Conservation (phyloP, 2,797 vertebrate genomes). For the Pygocentrus nattereri region DNA sequence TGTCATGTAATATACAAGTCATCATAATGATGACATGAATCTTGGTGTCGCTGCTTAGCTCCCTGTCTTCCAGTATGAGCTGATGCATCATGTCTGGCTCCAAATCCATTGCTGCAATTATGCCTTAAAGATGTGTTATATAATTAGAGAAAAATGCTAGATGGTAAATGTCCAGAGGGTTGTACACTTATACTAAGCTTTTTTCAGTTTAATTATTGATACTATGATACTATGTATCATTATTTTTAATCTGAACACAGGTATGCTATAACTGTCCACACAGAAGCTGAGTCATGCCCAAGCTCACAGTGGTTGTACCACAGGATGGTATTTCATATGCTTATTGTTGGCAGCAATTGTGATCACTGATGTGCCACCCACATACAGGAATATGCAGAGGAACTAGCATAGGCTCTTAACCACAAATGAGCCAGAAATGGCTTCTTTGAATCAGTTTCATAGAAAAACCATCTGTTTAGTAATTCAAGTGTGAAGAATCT, state of each 20-base stretch:
- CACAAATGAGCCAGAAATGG: neutral
- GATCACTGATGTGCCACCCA: constrained; percentile 6
- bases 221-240: neutral
- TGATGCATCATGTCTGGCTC: neutral
- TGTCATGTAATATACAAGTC: neutral
- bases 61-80: constrained; percentile 3
- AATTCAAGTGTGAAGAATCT: no score
- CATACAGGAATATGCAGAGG: neutral
- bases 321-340: neutral
- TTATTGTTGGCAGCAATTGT: neutral
- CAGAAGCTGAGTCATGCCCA: neutral
- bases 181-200: neutral
- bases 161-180: neutral
- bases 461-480: no score
- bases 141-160: neutral
- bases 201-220: no score
- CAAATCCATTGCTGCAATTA: neutral
- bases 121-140: neutral
- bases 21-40: constrained; percentile 17
- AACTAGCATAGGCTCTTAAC: neutral
- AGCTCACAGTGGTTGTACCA: neutral
- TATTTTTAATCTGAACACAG: neutral
- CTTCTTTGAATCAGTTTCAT: neutral
- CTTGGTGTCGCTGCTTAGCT: neutral
- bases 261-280: no score